phyloP scores from a whole-genome alignment of 2,797 vertebrate genomes.

The Leptatherina wallacei region DNA sequence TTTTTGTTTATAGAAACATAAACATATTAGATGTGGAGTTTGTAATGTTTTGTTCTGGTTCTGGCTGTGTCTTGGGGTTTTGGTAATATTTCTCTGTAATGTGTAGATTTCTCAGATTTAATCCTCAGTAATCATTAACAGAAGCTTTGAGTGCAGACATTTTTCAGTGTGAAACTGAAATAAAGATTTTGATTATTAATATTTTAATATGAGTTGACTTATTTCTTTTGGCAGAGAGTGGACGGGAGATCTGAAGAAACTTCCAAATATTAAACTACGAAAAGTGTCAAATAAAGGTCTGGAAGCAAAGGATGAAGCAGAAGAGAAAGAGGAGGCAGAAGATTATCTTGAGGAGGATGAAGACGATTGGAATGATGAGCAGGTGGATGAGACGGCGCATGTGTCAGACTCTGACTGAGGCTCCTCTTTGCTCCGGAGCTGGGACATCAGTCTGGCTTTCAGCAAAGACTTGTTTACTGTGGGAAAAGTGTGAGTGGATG shows the following conservation, averaged over 20 bases:
- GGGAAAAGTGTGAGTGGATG: not conserved
- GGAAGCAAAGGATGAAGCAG: conserved; percentile 51
- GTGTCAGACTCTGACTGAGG: conserved; percentile 58
- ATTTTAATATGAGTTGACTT: not conserved
- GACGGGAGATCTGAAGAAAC: conserved; percentile 93
- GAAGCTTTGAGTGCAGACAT: not conserved
- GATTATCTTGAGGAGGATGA: conserved; percentile 42
- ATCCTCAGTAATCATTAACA: not conserved
- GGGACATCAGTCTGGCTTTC: not conserved
- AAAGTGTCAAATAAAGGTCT: conserved; percentile 85
- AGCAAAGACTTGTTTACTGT: not conserved
- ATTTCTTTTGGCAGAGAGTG: conserved; percentile 85
- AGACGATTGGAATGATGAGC: conserved; percentile 56
- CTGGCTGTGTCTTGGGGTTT: not conserved
- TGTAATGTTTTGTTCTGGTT: not conserved
- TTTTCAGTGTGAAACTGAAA: too few relatives aligned
- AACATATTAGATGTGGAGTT: not conserved
- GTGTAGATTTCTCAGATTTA: not conserved
- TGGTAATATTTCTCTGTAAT: not conserved
- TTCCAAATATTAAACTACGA: conserved; percentile 94
- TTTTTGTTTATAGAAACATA: not conserved
- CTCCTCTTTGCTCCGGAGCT: not conserved
- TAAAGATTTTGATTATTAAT: not conserved
- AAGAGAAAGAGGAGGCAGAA: conserved; percentile 60
- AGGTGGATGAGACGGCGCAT: conserved; percentile 56